phyloP scores from a whole-genome alignment of 2,113 vertebrate species.

The Gila orcuttii region DNA sequence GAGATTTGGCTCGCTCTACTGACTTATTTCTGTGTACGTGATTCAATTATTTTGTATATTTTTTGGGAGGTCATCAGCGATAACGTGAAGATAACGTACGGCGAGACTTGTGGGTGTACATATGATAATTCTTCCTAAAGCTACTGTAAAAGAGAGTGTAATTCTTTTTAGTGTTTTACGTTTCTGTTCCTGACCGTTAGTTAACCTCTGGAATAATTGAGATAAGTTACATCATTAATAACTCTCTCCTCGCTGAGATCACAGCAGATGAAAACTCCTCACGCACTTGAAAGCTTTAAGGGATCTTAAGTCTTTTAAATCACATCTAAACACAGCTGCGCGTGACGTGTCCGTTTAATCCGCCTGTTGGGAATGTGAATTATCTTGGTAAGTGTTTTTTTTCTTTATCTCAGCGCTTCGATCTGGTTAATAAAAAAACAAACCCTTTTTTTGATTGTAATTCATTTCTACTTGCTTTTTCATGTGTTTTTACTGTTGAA shows the following conservation, averaged over 20 bases:
- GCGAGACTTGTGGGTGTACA: not conserved
- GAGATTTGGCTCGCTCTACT: not conserved
- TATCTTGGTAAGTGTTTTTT: not conserved
- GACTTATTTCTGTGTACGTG: not conserved
- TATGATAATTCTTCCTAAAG: slow-evolving; percentile 8
- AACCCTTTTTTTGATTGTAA: not conserved
- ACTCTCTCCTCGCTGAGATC: not conserved
- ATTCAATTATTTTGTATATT: not conserved
- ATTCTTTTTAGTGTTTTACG: not conserved
- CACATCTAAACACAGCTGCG: not conserved
- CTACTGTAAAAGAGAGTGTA: not conserved
- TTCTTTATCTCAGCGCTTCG: not conserved
- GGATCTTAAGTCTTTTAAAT: not conserved
- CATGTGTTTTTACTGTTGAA: not conserved
- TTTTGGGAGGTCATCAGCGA: not conserved
- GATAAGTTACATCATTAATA: slow-evolving; percentile 21
- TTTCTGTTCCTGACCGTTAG: not conserved
- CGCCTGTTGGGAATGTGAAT: slow-evolving; percentile 18
- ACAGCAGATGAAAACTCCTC: slow-evolving; percentile 20
- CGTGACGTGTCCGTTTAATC: not conserved
- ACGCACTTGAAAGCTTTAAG: not conserved
- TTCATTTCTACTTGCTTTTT: not conserved
- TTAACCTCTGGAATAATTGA: slow-evolving; percentile 15
- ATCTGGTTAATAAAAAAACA: slow-evolving; percentile 24
- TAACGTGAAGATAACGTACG: not conserved